These are phyloP conservation scores for Drosophila biarmipes DNA, from an alignment of 1,140 invertebrate species.

Conservation along the genomic window DNA sequence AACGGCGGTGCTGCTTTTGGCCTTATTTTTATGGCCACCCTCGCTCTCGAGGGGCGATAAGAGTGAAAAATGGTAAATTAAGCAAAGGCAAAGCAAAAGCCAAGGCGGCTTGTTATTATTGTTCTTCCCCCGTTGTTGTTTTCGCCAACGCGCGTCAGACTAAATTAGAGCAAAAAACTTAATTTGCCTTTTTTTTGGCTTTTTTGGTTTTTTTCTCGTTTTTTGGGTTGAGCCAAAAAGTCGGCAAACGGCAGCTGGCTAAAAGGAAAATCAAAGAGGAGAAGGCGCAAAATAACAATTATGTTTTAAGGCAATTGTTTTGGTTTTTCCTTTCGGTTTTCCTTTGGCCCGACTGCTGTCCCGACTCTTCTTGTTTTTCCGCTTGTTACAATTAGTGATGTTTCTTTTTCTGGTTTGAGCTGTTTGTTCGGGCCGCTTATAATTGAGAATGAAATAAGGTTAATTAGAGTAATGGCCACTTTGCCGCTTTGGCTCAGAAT, in stretches of 20 bases:
- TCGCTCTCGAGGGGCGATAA: slow-evolving; percentile 64
- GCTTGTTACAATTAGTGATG: slow-evolving; percentile 58
- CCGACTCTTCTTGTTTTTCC: slow-evolving; percentile 19
- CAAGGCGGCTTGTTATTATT: slow-evolving; percentile 59
- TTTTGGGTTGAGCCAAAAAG: slow-evolving; percentile 67
- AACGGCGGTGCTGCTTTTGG: slow-evolving; percentile 41
- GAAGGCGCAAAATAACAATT: slow-evolving; percentile 79
- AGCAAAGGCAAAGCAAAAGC: slow-evolving; percentile 78
- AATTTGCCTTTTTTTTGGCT: slow-evolving; percentile 67
- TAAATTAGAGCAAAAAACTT: slow-evolving; percentile 83
- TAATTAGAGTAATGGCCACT: slow-evolving; percentile 82
- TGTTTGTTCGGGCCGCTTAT: slow-evolving; percentile 66
- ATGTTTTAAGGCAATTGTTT: slow-evolving; percentile 83
- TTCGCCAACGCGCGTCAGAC: slow-evolving; percentile 66
- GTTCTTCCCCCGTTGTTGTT: slow-evolving; percentile 41
- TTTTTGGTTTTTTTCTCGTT: neutral
- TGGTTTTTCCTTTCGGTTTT: slow-evolving; percentile 63
- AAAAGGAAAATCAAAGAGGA: slow-evolving; percentile 69
- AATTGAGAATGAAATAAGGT: slow-evolving; percentile 83
- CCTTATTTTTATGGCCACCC: slow-evolving; percentile 73
- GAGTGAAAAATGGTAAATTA: slow-evolving; percentile 83
- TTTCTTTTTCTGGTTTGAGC: slow-evolving; percentile 1
- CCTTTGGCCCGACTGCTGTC: slow-evolving; percentile 1
- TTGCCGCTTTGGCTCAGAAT: slow-evolving; percentile 34
- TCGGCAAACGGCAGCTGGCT: slow-evolving; percentile 41